Conservation (phyloP, 35 echinoderm and acorn worm species). For the Anneissia japonica region DNA sequence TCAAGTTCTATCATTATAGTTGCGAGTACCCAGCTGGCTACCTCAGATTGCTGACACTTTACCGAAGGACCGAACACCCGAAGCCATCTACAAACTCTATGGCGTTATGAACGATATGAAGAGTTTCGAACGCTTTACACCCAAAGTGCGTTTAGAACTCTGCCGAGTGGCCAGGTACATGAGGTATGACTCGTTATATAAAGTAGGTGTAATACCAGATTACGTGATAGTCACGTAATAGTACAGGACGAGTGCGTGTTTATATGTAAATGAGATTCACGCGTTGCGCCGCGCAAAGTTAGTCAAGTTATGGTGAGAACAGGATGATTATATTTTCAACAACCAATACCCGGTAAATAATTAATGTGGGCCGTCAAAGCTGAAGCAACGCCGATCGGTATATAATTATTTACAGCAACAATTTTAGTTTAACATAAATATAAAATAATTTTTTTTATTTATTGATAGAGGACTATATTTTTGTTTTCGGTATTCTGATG, state of each 20-base stretch:
- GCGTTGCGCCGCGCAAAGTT: no score
- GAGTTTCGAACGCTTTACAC: conserved; percentile 56
- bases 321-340: no score
- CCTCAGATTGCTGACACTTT: conserved; percentile 31
- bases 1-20: no score
- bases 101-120: conserved; percentile 58
- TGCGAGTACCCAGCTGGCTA: conserved; percentile 37
- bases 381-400: no score
- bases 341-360: no score
- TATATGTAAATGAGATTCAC: no score
- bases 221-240: no score
- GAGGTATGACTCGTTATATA: conserved; percentile 24
- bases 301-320: no score
- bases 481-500: background rate
- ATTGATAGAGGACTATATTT: background rate
- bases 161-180: conserved; percentile 56
- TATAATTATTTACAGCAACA: background rate
- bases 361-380: no score
- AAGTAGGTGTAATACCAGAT: no score
- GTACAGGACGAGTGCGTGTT: no score
- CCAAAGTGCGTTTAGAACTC: conserved; percentile 51
- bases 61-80: conserved; percentile 58
- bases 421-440: background rate
- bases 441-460: background rate
- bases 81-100: conserved; percentile 49